Percentiles rank a stretch among this genome's conserved stretches.
Conservation (phyloP, 2,888 invertebrate species). For the Barypeithes pellucidus region DNA sequence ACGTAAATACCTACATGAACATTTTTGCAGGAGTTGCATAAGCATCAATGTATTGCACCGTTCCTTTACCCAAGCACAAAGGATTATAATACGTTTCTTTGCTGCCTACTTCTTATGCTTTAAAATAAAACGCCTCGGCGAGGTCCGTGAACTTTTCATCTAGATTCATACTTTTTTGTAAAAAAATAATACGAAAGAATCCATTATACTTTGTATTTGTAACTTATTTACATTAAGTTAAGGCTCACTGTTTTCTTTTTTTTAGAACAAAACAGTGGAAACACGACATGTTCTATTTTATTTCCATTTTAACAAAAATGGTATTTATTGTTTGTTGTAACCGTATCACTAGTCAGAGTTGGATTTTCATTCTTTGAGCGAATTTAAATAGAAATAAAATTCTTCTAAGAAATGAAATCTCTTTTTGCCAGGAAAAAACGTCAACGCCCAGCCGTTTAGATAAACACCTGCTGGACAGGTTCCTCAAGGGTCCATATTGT, state of each 20-base stretch:
- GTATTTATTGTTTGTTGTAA: not conserved
- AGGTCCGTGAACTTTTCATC: slow-evolving; percentile 1
- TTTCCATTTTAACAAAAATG: not conserved
- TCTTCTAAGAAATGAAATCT: not conserved
- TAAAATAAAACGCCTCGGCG: too few relatives aligned
- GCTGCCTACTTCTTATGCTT: too few relatives aligned
- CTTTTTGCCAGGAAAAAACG: not conserved
- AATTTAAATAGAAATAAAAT: not conserved
- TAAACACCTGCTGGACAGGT: too few relatives aligned
- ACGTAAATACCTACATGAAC: too few relatives aligned
- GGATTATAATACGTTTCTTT: too few relatives aligned
- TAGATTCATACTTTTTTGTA: slow-evolving; percentile 3
- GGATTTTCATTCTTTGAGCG: not conserved
- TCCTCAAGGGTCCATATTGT: too few relatives aligned
- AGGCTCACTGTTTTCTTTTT: not conserved
- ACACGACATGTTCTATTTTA: not conserved
- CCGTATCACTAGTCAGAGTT: not conserved
- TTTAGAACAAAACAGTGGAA: not conserved
- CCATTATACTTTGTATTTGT: slow-evolving; percentile 8
- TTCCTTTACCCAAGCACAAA: too few relatives aligned
- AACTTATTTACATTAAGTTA: slow-evolving; percentile 8
- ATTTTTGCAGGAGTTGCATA: too few relatives aligned
- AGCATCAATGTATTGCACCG: too few relatives aligned
- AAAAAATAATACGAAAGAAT: not conserved
- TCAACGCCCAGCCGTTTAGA: too few relatives aligned